These are phyloP conservation scores for Paramisgurnus dabryanus DNA, from an alignment of 2,113 vertebrate species.

Conservation along the genomic window DNA sequence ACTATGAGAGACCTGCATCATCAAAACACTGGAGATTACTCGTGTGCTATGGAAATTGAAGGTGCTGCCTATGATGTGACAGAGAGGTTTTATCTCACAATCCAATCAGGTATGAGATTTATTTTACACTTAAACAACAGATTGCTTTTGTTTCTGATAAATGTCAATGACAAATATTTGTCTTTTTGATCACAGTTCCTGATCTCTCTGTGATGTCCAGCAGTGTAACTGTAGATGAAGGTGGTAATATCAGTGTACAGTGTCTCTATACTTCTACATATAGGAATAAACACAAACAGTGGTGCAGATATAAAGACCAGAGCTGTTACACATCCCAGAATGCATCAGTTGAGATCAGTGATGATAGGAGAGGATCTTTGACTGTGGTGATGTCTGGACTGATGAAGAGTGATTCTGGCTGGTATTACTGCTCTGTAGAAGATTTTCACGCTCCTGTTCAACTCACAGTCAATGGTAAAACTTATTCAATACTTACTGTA, in stretches of 20 bases:
- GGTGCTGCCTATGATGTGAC: too few species aligned
- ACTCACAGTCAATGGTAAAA: too few species aligned
- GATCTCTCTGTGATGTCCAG: conserved; percentile 26
- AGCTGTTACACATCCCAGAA: conserved; percentile 21
- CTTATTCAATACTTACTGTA: too few species aligned
- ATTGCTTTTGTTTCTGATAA: too few species aligned
- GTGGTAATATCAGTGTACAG: conserved; percentile 35
- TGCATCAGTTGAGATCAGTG: conserved; percentile 49
- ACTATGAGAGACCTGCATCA: too few species aligned
- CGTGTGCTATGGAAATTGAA: too few species aligned
- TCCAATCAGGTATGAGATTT: too few species aligned
- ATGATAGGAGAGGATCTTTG: conserved; percentile 58
- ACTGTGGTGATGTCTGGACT: conserved; percentile 50
- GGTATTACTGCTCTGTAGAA: conserved; percentile 48
- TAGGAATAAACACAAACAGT: conserved; percentile 1
- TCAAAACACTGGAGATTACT: too few species aligned
- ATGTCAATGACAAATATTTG: not conserved
- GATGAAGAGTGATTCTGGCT: conserved; percentile 59
- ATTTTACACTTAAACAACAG: too few species aligned
- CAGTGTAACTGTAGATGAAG: conserved; percentile 19
- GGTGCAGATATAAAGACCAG: conserved; percentile 44
- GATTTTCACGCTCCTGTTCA: too few species aligned
- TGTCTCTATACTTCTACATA: conserved; percentile 45
- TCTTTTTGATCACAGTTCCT: conserved; percentile 19
- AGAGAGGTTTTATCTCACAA: too few species aligned